Evolutionary conservation across 2,888 invertebrate species (phyloP).

Genomic region (Gnatocerus cornutus): DNA sequence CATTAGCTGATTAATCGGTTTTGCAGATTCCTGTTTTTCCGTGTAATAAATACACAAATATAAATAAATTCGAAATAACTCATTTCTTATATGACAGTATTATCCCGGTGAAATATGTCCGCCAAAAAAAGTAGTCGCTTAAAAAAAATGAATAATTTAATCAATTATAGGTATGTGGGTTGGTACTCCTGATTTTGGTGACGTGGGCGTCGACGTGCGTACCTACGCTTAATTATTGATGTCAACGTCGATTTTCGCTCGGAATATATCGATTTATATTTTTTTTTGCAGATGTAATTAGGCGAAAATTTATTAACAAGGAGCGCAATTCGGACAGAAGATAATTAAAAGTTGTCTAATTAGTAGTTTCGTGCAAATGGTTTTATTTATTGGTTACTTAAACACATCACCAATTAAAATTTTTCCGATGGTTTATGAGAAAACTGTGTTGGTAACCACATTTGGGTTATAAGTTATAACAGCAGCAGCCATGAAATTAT

Average conservation of each 20-base stretch:
- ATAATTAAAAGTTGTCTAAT: slow-evolving; percentile 10
- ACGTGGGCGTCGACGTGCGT: not conserved
- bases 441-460: not conserved
- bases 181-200: not conserved
- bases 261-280: not conserved
- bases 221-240: slow-evolving; percentile 6
- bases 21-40: slow-evolving; percentile 5
- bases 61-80: slow-evolving; percentile 14
- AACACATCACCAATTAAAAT: slow-evolving; percentile 7
- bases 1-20: slow-evolving; percentile 12
- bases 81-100: slow-evolving; percentile 18
- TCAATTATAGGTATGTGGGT: slow-evolving; percentile 4
- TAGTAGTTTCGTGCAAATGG: not conserved
- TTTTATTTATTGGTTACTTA: slow-evolving; percentile 7
- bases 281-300: slow-evolving; percentile 1
- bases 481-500: not conserved
- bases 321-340: slow-evolving; percentile 7
- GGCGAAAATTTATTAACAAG: slow-evolving; percentile 2
- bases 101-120: slow-evolving; percentile 6
- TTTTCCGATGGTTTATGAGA: slow-evolving; percentile 6
- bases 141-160: slow-evolving; percentile 14
- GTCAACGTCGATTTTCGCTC: not conserved
- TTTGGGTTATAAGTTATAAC: not conserved
- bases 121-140: slow-evolving; percentile 7
- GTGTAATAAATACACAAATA: slow-evolving; percentile 5